Percentiles rank a stretch among this genome's conserved stretches.
Conservation (phyloP, 2,797 vertebrate species). For the Gymnothorax javanicus region DNA sequence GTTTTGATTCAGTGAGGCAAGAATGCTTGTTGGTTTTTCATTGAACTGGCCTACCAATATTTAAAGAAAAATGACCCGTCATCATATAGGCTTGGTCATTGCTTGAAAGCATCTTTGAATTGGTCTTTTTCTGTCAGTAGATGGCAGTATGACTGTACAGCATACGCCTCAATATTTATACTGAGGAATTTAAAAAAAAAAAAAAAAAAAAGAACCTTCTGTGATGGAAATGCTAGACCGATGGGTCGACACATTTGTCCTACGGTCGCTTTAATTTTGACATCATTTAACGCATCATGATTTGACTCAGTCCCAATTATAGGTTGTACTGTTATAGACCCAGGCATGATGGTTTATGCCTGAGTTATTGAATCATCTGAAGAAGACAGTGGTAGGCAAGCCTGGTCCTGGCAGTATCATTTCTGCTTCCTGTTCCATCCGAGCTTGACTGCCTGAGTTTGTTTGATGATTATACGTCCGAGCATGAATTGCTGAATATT, state of each 20-base stretch:
- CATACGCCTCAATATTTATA: background rate
- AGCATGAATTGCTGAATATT: too few relatives aligned
- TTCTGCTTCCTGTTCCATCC: too few relatives aligned
- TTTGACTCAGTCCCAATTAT: background rate
- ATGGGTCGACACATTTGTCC: background rate
- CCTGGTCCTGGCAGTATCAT: too few relatives aligned
- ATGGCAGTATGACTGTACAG: constrained; percentile 4
- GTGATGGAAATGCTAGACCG: background rate
- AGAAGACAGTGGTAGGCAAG: background rate
- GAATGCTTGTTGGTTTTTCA: background rate
- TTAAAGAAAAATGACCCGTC: background rate
- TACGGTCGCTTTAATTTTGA: background rate
- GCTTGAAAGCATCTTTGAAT: background rate
- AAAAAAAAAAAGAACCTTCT: background rate
- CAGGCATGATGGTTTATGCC: background rate
- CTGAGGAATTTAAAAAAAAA: background rate
- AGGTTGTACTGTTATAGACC: background rate
- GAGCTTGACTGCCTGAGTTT: too few relatives aligned
- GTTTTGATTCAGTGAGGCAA: background rate
- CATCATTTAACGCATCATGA: too few relatives aligned
- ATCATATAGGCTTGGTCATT: background rate
- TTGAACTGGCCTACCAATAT: background rate
- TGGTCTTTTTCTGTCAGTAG: background rate
- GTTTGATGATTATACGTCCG: too few relatives aligned
- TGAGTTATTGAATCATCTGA: background rate